A percentile compares a stretch with the other conserved stretches of the same genome.
Evolutionary conservation across 2,113 vertebrate species (phyloP).

Genomic region (Lasiurus cinereus): DNA sequence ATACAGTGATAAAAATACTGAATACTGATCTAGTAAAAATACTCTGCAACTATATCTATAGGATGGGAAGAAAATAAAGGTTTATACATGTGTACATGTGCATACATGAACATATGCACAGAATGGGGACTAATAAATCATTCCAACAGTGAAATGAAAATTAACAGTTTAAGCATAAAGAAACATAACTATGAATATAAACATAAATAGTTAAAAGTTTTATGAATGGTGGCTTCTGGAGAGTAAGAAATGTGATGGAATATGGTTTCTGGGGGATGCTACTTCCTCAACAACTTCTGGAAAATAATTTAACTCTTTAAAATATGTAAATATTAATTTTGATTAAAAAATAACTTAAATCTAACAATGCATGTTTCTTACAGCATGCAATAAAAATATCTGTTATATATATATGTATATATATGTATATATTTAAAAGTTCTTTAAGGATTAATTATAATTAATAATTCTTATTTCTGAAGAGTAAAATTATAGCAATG

Average conservation of each 20-base stretch:
- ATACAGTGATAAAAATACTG: neutral
- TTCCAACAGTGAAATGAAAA: neutral
- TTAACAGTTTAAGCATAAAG: neutral
- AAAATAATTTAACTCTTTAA: neutral
- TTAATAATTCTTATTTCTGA: constrained; percentile 25
- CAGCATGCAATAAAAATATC: neutral
- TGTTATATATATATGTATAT: neutral
- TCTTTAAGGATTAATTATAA: neutral
- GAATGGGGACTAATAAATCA: neutral
- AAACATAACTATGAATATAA: neutral
- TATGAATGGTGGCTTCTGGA: neutral
- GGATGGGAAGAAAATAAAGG: neutral
- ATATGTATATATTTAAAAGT: neutral
- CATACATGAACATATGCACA: neutral
- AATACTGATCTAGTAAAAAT: neutral
- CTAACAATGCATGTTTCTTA: neutral
- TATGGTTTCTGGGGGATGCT: neutral
- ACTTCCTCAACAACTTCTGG: neutral
- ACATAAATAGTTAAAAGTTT: constrained; percentile 7
- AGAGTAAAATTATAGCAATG: neutral
- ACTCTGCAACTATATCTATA: neutral
- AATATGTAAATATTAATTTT: neutral
- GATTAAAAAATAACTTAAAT: constrained; percentile 14
- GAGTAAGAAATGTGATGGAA: neutral
- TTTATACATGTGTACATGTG: neutral